Evolutionary conservation across 2,888 invertebrate species (phyloP), one percentile per base, ranked within the genome.

Genomic region (Diadromus collaris): DNA sequence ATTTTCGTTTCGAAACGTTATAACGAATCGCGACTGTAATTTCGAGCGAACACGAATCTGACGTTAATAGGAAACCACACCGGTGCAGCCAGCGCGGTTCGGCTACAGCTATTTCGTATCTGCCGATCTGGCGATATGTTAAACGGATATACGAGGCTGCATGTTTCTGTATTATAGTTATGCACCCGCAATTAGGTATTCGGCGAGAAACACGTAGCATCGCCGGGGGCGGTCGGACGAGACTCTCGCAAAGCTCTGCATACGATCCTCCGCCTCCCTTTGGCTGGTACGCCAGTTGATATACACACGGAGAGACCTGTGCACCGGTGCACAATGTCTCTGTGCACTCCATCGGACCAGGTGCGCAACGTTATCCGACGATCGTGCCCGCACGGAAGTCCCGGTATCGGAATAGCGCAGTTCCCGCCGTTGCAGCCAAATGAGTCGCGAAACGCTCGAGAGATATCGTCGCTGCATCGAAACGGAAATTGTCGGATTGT

Each of bases 141-240:
- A 32, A 21, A 34, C 29, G 24, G 13, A 51, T 60, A 51, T 1
- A 51, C 38, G 13, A 4, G 38, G 16, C 13, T 46, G 19, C 34
- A 19, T 44, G 19, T 44, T 19, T 54, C 13, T 38, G 27, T 13
- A 61, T 71, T 61, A 51, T 27, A 71, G 38, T 61, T 29, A 63
- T 54, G 38, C 51, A 71, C 51, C 51, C 63, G 61, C 63, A 63
- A 71, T 71, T 61, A 41, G 61, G 51, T 27, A 71, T 51, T n/a
- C 61, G 24, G 51, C 71, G 61, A 46, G 61, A 51, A 51, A 54
- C 38, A 63, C 34, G 27, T 27, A 38, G 46, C 27, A 63, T 71
- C 41, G 38, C 61, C 61, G 38, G 38, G 51, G 60, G 60, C 46
- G 54, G n/a, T n/a, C n/a, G 61, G 34, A 38, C n/a, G 48, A 60